These are phyloP conservation scores for Lichenostomus cassidix DNA, from an alignment of 2,113 vertebrate species.

Conservation along the genomic window DNA sequence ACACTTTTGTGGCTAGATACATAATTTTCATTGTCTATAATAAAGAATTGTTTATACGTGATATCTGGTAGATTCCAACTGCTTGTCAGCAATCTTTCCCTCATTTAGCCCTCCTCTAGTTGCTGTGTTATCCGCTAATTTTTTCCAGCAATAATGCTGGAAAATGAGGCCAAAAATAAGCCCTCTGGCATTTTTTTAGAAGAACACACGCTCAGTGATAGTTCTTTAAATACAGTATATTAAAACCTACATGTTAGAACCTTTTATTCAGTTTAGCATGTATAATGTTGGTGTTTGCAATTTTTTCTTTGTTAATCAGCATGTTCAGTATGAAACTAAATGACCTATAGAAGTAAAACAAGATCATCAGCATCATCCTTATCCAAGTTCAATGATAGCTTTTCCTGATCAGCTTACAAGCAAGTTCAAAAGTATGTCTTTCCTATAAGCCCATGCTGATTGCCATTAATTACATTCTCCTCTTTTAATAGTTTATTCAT, in stretches of 20 bases:
- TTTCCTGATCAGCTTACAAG: background rate
- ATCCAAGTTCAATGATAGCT: background rate
- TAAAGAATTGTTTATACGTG: background rate
- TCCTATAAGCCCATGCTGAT: conserved; percentile 29
- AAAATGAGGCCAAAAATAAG: background rate
- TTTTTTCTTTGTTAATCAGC: background rate
- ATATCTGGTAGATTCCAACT: background rate
- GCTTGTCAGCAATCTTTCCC: background rate
- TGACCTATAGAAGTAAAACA: background rate
- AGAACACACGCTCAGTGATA: background rate
- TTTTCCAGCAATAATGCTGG: background rate
- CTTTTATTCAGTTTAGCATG: background rate
- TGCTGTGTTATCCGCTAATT: background rate
- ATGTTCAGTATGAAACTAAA: background rate
- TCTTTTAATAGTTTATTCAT: conserved; percentile 60
- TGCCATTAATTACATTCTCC: conserved; percentile 52
- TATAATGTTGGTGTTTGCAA: background rate
- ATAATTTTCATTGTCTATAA: background rate
- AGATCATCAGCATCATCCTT: background rate
- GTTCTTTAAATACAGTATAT: background rate
- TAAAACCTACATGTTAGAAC: background rate
- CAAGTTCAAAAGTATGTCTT: background rate
- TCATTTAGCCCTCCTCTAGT: background rate
- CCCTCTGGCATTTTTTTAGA: background rate
- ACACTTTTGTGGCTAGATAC: background rate